A percentile compares a stretch with the other conserved stretches of the same genome.
Conservation (phyloP, 2,797 vertebrate species). For the Bradypus variegatus region DNA sequence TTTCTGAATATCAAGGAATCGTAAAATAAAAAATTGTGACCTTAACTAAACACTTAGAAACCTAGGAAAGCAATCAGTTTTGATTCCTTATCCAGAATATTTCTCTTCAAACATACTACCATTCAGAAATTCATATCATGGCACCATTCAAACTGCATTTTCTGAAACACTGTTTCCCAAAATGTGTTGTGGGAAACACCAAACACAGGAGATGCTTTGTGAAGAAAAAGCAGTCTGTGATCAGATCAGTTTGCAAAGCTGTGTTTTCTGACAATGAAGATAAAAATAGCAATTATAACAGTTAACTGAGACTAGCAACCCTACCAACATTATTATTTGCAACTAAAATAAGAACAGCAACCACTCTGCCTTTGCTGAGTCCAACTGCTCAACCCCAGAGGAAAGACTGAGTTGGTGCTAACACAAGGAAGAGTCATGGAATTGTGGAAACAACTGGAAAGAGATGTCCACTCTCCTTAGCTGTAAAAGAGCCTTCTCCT, state of each 20-base stretch:
- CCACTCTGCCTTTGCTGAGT: neutral
- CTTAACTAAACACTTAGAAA: neutral
- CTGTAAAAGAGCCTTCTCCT: neutral
- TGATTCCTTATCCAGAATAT: neutral
- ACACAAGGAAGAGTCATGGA: neutral
- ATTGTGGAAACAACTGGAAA: neutral
- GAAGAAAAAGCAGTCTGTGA: neutral
- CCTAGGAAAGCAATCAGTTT: neutral
- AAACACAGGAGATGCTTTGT: neutral
- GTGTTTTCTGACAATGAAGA: slow-evolving; percentile 3
- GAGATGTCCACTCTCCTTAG: neutral
- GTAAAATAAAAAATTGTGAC: neutral
- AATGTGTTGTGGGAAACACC: neutral
- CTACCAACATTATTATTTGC: slow-evolving; percentile 10
- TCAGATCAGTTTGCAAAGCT: neutral
- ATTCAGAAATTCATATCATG: neutral
- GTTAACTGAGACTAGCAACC: neutral
- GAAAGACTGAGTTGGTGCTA: neutral
- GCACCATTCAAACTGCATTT: neutral
- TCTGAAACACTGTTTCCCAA: neutral
- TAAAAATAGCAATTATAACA: slow-evolving; percentile 36
- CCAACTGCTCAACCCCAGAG: neutral
- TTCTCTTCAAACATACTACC: neutral
- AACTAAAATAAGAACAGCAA: slow-evolving; percentile 20
- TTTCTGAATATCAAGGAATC: neutral